A percentile compares a stretch with the other conserved stretches of the same genome.
Conservation (phyloP, 2,888 invertebrate species). For the Drosophila leonis region DNA sequence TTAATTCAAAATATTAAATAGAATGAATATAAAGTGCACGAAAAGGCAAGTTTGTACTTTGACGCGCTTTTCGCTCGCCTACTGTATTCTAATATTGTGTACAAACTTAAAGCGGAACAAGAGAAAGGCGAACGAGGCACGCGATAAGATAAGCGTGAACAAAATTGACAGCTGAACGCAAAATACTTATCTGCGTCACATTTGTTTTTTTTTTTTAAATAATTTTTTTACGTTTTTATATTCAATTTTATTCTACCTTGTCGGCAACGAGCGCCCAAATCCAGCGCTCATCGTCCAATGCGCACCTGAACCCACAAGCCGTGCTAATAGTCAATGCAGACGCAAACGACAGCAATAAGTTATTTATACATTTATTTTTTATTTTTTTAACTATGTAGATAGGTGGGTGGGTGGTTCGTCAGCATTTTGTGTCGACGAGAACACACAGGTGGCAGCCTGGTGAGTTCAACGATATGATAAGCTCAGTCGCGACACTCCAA, state of each 20-base stretch:
- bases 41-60: slow-evolving; percentile 50
- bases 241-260: neutral
- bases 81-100: slow-evolving; percentile 49
- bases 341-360: slow-evolving; percentile 10
- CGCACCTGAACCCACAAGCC: slow-evolving; percentile 39
- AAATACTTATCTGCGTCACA: slow-evolving; percentile 40
- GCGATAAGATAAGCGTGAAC: slow-evolving; percentile 66
- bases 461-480: slow-evolving; percentile 34
- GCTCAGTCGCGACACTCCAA: slow-evolving; percentile 43
- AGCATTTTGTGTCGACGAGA: slow-evolving; percentile 21
- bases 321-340: slow-evolving; percentile 20
- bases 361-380: slow-evolving; percentile 3
- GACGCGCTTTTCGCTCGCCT: slow-evolving; percentile 53
- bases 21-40: slow-evolving; percentile 36
- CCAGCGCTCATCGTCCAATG: slow-evolving; percentile 17
- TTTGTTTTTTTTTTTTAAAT: slow-evolving; percentile 3
- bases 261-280: slow-evolving; percentile 21
- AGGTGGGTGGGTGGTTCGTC: neutral
- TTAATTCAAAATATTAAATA: slow-evolving; percentile 37
- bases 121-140: slow-evolving; percentile 34
- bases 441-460: slow-evolving; percentile 10
- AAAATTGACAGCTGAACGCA: slow-evolving; percentile 26
- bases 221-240: neutral
- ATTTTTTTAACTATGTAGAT: neutral
- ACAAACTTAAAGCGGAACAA: slow-evolving; percentile 51